Evolutionary conservation across 2,797 vertebrate genomes (phyloP), one percentile per base, ranked within the genome.

Genomic region (Aratinga solstitialis): DNA sequence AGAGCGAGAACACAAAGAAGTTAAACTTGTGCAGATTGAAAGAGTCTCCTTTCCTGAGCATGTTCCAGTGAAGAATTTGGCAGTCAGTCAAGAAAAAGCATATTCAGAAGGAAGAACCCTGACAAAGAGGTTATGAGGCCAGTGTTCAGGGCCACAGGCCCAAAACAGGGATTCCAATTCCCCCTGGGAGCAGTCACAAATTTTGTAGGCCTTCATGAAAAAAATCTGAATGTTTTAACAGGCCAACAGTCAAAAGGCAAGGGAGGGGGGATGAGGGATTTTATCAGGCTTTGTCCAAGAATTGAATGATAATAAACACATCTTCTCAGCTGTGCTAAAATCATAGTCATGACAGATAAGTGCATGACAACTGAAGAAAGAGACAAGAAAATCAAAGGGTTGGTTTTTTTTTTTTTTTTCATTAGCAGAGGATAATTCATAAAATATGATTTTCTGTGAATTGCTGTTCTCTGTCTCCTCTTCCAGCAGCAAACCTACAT

Each of bases 231-330:
- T 56, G 29, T 26, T 94, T 48, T 59, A 40, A 62, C 32, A 67
- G 54, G 71, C 36, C 14, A 65, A 84, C 10, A 13, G 63, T 81
- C 69, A 93, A 86, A 88, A 93, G 67, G 48, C 30, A 79, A 67
- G n/a, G 23, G 29, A 17, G 29, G 30, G 73, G 48, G 8, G 48
- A 67, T 38, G 11, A 87, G 27, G 18, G 43, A 59, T 89, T 77
- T 80, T 24, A 61, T 45, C 13, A 73, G 38, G 13, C 30, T 78
- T 84, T 66, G 50, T 38, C 29, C 27, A 78, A 59, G 32, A 59
- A 69, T 36, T 8, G 7, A n/a, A 58, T 34, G 5, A 50, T 30
- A 73, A 51, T 47, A 91, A 73, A 50, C n/a, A 30, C 0, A 1
- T 89, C 62, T 89, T 72, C 34, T 81, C 34, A 78, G 7, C 14